Conservation (phyloP, 2,113 vertebrate genomes). For the Euleptes europaea region DNA sequence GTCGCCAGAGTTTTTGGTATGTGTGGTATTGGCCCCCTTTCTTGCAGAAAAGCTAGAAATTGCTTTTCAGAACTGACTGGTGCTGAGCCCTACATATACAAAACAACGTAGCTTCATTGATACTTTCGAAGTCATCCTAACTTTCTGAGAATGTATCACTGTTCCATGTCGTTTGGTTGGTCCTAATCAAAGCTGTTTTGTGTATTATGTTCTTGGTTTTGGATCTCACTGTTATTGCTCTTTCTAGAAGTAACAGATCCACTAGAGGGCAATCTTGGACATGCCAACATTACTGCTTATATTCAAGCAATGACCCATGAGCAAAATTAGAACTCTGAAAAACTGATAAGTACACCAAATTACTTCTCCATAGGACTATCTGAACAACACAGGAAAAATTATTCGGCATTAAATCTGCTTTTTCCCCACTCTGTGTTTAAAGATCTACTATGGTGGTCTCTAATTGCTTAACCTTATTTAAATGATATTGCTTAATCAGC, state of each 20-base stretch:
- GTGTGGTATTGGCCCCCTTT: too few relatives aligned
- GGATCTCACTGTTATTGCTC: not conserved
- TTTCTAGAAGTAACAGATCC: not conserved
- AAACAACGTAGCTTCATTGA: not conserved
- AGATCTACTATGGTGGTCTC: not conserved
- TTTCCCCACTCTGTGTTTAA: not conserved
- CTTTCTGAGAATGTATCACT: not conserved
- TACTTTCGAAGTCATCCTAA: not conserved
- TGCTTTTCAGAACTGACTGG: not conserved
- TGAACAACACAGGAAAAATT: not conserved
- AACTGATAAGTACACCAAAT: not conserved
- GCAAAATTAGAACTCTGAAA: not conserved
- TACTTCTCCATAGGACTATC: not conserved
- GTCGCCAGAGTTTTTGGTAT: not conserved
- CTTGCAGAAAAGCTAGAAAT: not conserved
- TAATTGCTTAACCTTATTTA: too few relatives aligned
- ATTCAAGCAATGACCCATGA: not conserved
- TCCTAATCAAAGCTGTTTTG: too few relatives aligned
- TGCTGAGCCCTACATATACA: not conserved
- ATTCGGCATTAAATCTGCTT: not conserved
- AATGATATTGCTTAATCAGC: too few relatives aligned
- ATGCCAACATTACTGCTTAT: not conserved
- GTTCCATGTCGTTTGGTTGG: too few relatives aligned
- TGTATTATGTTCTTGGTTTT: too few relatives aligned
- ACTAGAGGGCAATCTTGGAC: not conserved